phyloP scores from a whole-genome alignment of 1,140 invertebrate species.

The Heliconius hermathena region DNA sequence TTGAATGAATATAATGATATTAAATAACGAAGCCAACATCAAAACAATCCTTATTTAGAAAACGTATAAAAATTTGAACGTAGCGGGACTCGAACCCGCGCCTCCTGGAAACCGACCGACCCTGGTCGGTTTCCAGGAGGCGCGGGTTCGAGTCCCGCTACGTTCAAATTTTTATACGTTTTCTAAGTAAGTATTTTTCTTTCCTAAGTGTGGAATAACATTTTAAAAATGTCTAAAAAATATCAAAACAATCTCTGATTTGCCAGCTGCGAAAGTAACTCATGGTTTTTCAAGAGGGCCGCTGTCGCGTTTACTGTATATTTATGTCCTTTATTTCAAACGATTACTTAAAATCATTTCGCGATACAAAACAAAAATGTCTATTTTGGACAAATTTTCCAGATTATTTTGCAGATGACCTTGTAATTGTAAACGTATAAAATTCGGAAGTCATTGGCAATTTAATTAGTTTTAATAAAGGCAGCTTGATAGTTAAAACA shows the following conservation, averaged over 20 bases:
- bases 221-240: too few relatives aligned
- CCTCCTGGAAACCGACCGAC: too few relatives aligned
- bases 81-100: too few relatives aligned
- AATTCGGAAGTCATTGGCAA: not conserved
- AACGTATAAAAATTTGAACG: too few relatives aligned
- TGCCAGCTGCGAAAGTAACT: slow-evolving; percentile 26
- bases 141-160: too few relatives aligned
- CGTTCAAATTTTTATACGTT: too few relatives aligned
- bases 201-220: too few relatives aligned
- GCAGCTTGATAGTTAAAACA: not conserved
- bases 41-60: too few relatives aligned
- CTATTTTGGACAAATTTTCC: not conserved
- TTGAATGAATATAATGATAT: slow-evolving; percentile 37
- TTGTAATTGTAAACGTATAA: not conserved
- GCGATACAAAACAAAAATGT: too few relatives aligned
- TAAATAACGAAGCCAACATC: slow-evolving; percentile 36
- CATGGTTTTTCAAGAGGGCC: slow-evolving; percentile 28
- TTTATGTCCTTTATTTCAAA: slow-evolving; percentile 18
- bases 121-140: too few relatives aligned
- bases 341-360: not conserved
- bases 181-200: too few relatives aligned
- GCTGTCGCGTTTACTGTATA: slow-evolving; percentile 4
- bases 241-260: slow-evolving; percentile 28
- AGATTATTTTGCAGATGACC: not conserved
- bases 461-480: not conserved